Percentiles rank a stretch among this genome's conserved stretches.
phyloP scores from a whole-genome alignment of 2,888 invertebrate species.

The Aleiodes alternator region DNA sequence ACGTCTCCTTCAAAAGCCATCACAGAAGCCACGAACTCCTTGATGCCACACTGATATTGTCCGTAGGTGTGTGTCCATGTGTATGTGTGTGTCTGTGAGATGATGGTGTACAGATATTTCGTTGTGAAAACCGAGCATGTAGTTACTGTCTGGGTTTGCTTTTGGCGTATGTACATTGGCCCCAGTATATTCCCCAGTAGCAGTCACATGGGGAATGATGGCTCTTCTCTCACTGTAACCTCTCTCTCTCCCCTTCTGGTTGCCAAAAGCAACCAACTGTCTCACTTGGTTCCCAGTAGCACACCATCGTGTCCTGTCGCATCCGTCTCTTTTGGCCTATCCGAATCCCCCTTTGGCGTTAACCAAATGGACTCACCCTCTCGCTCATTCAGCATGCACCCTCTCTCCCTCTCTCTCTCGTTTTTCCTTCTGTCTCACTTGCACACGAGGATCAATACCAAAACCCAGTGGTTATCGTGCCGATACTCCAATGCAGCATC shows the following conservation, averaged over 20 bases:
- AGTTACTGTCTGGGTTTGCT: conserved; percentile 53
- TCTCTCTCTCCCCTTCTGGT: conserved; percentile 23
- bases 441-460: conserved; percentile 71
- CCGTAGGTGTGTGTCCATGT: not conserved
- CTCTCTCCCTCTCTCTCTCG: conserved; percentile 47
- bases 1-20: not conserved
- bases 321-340: conserved; percentile 10
- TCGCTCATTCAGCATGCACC: conserved; percentile 18
- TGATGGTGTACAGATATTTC: conserved; percentile 26
- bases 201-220: conserved; percentile 62
- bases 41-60: not conserved
- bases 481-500: conserved; percentile 63
- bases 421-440: conserved; percentile 54
- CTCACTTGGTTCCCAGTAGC: conserved; percentile 19
- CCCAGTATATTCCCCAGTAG: conserved; percentile 49
- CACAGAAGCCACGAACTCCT: conserved; percentile 1
- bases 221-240: conserved; percentile 38
- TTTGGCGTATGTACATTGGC: conserved; percentile 52
- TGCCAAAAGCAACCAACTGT: too few relatives aligned
- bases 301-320: conserved; percentile 5
- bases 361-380: conserved; percentile 14
- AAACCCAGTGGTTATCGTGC: conserved; percentile 71
- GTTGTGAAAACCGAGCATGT: conserved; percentile 25
- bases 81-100: not conserved
- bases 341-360: conserved; percentile 1